Evolutionary conservation across 2,113 vertebrate genomes (phyloP), one percentile per base, ranked within the genome.

Genomic region (Tragelaphus strepsiceros): DNA sequence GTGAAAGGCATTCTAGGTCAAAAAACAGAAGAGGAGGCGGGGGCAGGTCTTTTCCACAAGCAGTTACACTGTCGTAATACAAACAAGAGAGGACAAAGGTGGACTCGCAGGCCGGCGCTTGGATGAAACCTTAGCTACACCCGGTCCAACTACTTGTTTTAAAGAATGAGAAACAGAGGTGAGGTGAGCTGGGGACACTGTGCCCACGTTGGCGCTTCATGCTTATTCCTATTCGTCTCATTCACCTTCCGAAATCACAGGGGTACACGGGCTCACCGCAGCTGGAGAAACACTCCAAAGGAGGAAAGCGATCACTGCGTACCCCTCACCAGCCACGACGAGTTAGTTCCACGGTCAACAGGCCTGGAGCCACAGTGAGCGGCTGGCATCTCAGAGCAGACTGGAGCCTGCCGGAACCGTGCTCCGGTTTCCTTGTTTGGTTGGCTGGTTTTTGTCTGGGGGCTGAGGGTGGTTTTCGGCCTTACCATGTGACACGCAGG

Each of bases 391-490:
- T 49, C n/a, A 56, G n/a, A 64, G 39, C 80, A 84, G 74, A 51
- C 26, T 4, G 11, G 26, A 59, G 28, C 14, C 13, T 14, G 21
- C 9, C 1, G 7, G 51, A 56, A 46, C 32, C 39, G 49, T 11
- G 32, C 26, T 86, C 35, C 15, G 7, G 32, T 16, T 86, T 13
- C 22, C 39, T 26, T 0, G 3, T 77, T 3, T 39, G 71, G 12
- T 43, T 77, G 12, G 22, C 0, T 14, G 22, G 39, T 7, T 77
- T 77, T 26, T 26, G 22, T 24, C 24, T 24, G 35, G 58, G 56
- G 56, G 12, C 0, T 0, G 35, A 21, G 35, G 35, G n/a, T 35
- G 64, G 64, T 12, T 2, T 62, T 43, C 13, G 35, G 35, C 22
- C 22, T 43, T 22, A 77, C 35, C 11, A 43, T 11, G 6, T 43